Evolutionary conservation across 2,113 vertebrate species (phyloP).

Genomic region (Gopherus evgoodei): DNA sequence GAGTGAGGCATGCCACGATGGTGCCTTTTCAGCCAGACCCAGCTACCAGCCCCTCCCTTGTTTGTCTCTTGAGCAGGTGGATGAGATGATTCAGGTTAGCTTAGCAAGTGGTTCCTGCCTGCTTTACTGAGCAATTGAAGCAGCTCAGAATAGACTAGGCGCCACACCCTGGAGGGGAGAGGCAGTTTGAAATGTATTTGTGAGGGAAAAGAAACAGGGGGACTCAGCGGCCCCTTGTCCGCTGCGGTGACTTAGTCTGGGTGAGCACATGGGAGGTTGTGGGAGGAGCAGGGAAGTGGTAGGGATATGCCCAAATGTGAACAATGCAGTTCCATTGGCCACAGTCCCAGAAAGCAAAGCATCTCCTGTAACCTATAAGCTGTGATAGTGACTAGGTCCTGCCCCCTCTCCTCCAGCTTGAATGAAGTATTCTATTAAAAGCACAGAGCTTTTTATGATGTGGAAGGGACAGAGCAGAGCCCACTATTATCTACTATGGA

Average conservation of each 20-base stretch:
- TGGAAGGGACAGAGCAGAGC: not conserved
- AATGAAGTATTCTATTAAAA: not conserved
- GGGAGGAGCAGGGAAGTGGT: not conserved
- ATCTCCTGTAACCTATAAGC: not conserved
- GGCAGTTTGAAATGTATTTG: fast-evolving
- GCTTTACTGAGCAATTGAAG: not conserved
- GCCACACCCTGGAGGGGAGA: fast-evolving
- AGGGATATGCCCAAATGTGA: not conserved
- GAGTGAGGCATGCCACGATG: not conserved
- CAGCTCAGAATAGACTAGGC: not conserved
- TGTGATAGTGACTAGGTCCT: not conserved
- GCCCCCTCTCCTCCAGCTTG: not conserved
- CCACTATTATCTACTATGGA: too few species aligned
- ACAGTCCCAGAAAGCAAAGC: not conserved
- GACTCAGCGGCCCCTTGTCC: not conserved
- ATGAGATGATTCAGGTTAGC: not conserved
- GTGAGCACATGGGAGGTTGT: not conserved
- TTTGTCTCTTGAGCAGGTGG: not conserved
- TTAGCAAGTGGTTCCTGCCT: not conserved
- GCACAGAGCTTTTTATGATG: not conserved
- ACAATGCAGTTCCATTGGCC: not conserved
- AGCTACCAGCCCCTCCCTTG: not conserved
- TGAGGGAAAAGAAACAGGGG: not conserved
- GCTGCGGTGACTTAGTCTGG: not conserved
- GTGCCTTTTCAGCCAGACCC: not conserved